Base-by-base conservation (phyloP, 2,888 invertebrate genomes). In the Aporophyla nigra region DNA sequence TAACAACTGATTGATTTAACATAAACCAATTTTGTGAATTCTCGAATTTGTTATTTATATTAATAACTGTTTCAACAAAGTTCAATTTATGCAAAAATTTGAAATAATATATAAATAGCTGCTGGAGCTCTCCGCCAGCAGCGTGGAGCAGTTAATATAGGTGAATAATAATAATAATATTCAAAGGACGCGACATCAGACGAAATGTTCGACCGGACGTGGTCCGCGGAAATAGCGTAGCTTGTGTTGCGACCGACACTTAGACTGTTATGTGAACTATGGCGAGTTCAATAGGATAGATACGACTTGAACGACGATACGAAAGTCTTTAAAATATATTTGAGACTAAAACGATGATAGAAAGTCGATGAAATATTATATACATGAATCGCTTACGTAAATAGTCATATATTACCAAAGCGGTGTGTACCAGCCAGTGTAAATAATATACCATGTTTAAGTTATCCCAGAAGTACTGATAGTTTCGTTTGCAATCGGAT, bases 101-200 rank as follows among this genome's bases (percentile, higher is more conserved):
- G n/a, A n/a, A n/a, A n/a, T n/a, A n/a, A n/a, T n/a, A n/a, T n/a
- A n/a, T n/a, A n/a, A n/a, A n/a, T n/a, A n/a, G 92, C 96, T 99
- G 61, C 97, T 99, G 76, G 99, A 99, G 92, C 93, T 99, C 43
- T 98, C 98, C 14, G 98, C 98, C 1, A 98, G 97, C 88, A 98
- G 98, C 92, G 98, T 98, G 78, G 99, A 99, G 95, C 99, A 99
- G 93, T 97, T 98, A 90, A 98, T 98, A 89, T 98, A 98, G 96
- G 82, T 75, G 83, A 79, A 84, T 84, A n/a, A n/a, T n/a, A n/a
- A n/a, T n/a, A n/a, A n/a, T 89, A 83, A 84, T 81, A 84, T 92
- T 78, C 80, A 61, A 53, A 71, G 76, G 75, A 83, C 81, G 82
- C 78, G 76, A 80, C 78, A 59, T 62, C 46, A 76, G 77, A 79